Evolutionary conservation across 2,888 invertebrate genomes (phyloP).

Genomic region (Zygogramma bicolorata): DNA sequence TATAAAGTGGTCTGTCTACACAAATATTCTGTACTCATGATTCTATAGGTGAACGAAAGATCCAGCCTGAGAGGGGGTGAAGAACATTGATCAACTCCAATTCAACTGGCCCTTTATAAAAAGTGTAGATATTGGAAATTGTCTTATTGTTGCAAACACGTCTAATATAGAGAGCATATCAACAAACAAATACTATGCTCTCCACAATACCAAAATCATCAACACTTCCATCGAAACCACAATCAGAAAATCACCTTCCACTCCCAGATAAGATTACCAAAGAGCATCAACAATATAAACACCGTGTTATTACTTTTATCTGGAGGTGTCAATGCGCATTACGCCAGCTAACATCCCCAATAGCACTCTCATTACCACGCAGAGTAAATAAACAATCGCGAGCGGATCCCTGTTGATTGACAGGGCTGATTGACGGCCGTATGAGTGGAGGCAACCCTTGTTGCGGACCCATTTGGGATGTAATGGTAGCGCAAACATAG

Average conservation of each 20-base stretch:
- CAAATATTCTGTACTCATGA: too few species aligned
- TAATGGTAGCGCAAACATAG: slow-evolving; percentile 64
- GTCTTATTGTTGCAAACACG: too few species aligned
- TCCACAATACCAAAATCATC: too few species aligned
- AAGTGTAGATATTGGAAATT: too few species aligned
- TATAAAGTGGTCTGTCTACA: too few species aligned
- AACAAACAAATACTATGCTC: too few species aligned
- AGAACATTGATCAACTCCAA: too few species aligned
- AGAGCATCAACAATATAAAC: slow-evolving; percentile 9
- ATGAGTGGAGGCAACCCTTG: slow-evolving; percentile 52
- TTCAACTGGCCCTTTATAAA: too few species aligned
- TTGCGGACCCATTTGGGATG: slow-evolving; percentile 55
- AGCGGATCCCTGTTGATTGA: slow-evolving; percentile 62
- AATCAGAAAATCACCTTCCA: neutral
- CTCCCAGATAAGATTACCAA: neutral
- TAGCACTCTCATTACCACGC: slow-evolving; percentile 53
- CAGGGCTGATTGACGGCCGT: slow-evolving; percentile 56
- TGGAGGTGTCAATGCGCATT: slow-evolving; percentile 46
- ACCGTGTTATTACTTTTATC: slow-evolving; percentile 23
- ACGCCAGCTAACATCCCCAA: slow-evolving; percentile 47
- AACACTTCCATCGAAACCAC: too few species aligned
- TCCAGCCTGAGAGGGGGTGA: too few species aligned
- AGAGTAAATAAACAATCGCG: slow-evolving; percentile 57
- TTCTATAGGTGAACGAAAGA: too few species aligned
- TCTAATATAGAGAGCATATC: too few species aligned